A percentile compares a stretch with the other conserved stretches of the same genome.
phyloP scores from a whole-genome alignment of 2,888 invertebrate genomes.

The Cyclophora albipunctata region DNA sequence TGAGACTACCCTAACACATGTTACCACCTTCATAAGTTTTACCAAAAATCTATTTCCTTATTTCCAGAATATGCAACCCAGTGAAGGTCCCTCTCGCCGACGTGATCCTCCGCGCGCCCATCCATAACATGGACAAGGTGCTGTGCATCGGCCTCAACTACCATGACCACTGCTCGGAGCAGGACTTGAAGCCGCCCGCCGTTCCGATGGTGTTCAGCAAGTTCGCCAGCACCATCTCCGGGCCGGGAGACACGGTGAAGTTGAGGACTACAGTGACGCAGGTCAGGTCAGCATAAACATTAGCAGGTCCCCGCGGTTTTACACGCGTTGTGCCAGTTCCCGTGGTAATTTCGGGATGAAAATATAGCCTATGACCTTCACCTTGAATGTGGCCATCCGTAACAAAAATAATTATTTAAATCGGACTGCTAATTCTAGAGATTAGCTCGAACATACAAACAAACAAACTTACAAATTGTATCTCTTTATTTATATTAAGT shows the following conservation, averaged over 20 bases:
- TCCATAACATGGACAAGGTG: slow-evolving; percentile 87
- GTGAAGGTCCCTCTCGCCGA: slow-evolving; percentile 48
- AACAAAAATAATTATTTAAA: no score
- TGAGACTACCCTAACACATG: no score
- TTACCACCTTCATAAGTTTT: no score
- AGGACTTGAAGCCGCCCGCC: slow-evolving; percentile 80
- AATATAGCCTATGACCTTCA: no score
- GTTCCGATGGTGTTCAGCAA: slow-evolving; percentile 93
- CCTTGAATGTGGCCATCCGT: no score
- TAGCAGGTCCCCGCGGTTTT: background rate
- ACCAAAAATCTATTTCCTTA: no score
- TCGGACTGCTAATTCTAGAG: no score
- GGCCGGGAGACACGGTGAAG: slow-evolving; percentile 80
- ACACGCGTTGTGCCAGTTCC: no score
- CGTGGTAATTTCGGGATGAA: no score
- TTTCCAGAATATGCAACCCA: background rate
- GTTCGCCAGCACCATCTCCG: slow-evolving; percentile 85
- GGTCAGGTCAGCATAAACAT: slow-evolving; percentile 25
- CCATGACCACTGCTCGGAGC: slow-evolving; percentile 88
- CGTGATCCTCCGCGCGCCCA: slow-evolving; percentile 81
- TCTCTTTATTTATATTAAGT: no score
- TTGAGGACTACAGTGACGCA: slow-evolving; percentile 47
- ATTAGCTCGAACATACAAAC: no score
- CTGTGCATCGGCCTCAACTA: slow-evolving; percentile 92
- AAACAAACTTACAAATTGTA: no score